Evolutionary conservation across 2,113 vertebrate genomes (phyloP).

Genomic region (Sinocyclocheilus grahami): DNA sequence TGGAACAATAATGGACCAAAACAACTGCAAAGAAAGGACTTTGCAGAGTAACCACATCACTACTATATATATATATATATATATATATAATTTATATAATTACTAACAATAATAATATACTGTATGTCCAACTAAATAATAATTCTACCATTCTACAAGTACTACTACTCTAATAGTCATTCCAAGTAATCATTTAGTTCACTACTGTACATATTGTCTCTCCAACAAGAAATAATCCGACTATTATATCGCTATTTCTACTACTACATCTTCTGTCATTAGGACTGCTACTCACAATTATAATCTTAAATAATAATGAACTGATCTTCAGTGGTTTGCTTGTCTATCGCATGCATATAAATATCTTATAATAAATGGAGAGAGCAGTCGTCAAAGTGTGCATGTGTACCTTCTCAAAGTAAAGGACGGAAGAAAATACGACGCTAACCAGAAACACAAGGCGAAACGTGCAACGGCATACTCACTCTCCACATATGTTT

Average conservation of each 20-base stretch:
- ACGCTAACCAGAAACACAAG: constrained; percentile 1
- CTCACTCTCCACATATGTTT: neutral
- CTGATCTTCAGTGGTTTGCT: neutral
- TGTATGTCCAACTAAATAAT: no score
- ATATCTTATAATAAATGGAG: neutral
- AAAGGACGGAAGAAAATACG: neutral
- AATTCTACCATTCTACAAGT: neutral
- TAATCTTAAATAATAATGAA: constrained; percentile 21
- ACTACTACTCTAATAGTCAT: neutral
- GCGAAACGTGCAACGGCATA: constrained; percentile 52
- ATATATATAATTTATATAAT: no score
- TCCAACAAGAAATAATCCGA: neutral
- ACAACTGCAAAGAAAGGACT: no score
- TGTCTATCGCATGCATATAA: neutral
- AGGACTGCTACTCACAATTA: neutral
- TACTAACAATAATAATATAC: neutral
- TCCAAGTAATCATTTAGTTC: neutral
- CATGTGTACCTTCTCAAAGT: neutral
- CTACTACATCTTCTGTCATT: neutral
- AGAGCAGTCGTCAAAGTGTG: constrained; percentile 10
- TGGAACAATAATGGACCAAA: neutral
- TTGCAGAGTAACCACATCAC: neutral
- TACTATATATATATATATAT: no score
- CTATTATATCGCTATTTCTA: no score
- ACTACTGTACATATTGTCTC: neutral